Conservation (phyloP, 2,113 vertebrate species). For the Pelecanoides urinatrix region DNA sequence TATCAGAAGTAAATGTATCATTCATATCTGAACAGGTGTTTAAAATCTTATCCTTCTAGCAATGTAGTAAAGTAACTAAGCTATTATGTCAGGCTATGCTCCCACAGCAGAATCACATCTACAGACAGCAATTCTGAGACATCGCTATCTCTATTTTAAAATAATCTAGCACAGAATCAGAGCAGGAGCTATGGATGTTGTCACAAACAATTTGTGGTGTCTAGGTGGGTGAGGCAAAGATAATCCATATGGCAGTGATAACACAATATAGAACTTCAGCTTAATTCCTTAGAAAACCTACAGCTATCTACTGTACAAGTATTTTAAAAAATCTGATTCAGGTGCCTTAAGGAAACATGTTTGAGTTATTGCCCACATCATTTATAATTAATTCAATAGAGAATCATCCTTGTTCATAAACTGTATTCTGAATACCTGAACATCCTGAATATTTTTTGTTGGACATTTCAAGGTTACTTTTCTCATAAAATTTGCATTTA, state of each 20-base stretch:
- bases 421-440: not conserved
- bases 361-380: not conserved
- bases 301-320: not conserved
- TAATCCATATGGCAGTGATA: slow-evolving; percentile 36
- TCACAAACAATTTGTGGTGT: slow-evolving; percentile 10
- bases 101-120: not conserved
- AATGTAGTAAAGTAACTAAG: not conserved
- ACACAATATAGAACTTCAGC: not conserved
- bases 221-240: slow-evolving; percentile 33
- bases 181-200: not conserved
- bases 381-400: slow-evolving; percentile 13
- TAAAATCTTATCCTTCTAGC: slow-evolving; percentile 30
- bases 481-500: slow-evolving; percentile 1
- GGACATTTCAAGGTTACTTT: not conserved
- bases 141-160: slow-evolving; percentile 11
- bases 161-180: slow-evolving; percentile 12
- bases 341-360: not conserved
- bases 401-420: not conserved
- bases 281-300: slow-evolving; percentile 11
- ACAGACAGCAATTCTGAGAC: not conserved
- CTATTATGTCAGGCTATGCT: not conserved
- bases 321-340: not conserved
- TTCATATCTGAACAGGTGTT: slow-evolving; percentile 19
- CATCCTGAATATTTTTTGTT: not conserved
- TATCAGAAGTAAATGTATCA: slow-evolving; percentile 27